Evolutionary conservation across 2,113 vertebrate genomes (phyloP), one percentile per base, ranked within the genome.

Genomic region (Chlorocebus sabaeus): DNA sequence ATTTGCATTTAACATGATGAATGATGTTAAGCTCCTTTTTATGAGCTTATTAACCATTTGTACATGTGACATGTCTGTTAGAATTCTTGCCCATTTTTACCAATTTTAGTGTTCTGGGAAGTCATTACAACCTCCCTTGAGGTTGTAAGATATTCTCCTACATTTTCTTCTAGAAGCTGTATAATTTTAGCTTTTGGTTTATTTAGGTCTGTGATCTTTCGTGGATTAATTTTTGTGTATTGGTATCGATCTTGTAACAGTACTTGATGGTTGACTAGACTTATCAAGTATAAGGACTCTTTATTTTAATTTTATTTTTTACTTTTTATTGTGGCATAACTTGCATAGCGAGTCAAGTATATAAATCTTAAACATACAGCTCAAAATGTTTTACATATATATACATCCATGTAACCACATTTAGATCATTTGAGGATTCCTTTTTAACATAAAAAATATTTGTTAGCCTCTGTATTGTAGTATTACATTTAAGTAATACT

Each of bases 221-320:
- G 38, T n/a, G 40, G 86, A 90, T 80, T 79, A 45, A 89, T 57
- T 45, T 93, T 89, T 92, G 38, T 87, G 38, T 80, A 84, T 45
- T 93, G 61, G 32, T n/a, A 8, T 76, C 27, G 10, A 11, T 82
- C 57, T 40, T 67, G 2, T 35, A 67, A 75, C 10, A 50, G 75
- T 22, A 68, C 13, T 18, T 50, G 67, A 89, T 38, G 20, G 32
- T n/a, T 32, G 27, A 45, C 25, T 64, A 68, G 8, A 23, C 9
- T 96, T 92, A 27, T 87, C 73, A 90, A 43, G 35, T 64, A 17
- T 16, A 59, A 85, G 22, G 8, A 92, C 22, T 72, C 8, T 1
- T 68, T 86, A 92, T 55, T 91, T 93, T 91, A 32, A 43, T 73
- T 93, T 96, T 57, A 85, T 45, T 68, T 73, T 95, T 93, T 55